phyloP scores from a whole-genome alignment of 2,113 vertebrate genomes.

The Scophthalmus maximus region DNA sequence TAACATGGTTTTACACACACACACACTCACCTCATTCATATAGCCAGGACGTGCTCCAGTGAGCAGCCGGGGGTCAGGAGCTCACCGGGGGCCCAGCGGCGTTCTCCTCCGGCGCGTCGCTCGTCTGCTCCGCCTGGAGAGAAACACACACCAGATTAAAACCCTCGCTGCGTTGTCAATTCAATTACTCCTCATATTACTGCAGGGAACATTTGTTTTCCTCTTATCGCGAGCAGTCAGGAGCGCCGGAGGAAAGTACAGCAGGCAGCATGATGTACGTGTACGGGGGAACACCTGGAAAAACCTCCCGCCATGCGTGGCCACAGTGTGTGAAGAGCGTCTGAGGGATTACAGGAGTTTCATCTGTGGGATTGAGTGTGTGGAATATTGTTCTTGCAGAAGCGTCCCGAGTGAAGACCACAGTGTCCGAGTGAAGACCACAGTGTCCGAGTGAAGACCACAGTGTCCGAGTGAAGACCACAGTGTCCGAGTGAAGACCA shows the following conservation, averaged over 20 bases:
- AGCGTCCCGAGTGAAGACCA: too few species aligned
- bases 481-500: too few species aligned
- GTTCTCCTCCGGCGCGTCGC: neutral
- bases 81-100: conserved; percentile 40
- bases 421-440: too few species aligned
- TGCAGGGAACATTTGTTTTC: conserved; percentile 54
- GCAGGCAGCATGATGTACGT: conserved; percentile 3
- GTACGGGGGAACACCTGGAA: conserved; percentile 41
- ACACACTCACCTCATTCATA: conserved; percentile 34
- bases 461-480: too few species aligned
- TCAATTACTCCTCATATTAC: conserved; percentile 50
- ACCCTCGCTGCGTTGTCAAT: conserved; percentile 46
- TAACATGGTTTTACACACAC: too few species aligned
- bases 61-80: conserved; percentile 62
- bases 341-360: conserved; percentile 39
- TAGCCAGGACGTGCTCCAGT: conserved; percentile 51
- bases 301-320: too few species aligned
- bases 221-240: conserved; percentile 63
- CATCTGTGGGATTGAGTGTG: conserved; percentile 18
- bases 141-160: conserved; percentile 35
- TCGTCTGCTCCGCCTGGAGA: conserved; percentile 31
- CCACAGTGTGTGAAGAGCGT: conserved; percentile 5
- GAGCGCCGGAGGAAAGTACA: conserved; percentile 7
- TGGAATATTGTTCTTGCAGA: too few species aligned
- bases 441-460: too few species aligned